A percentile compares a stretch with the other conserved stretches of the same genome.
These are phyloP conservation scores for Eptatretus atami DNA, from an alignment of 2,797 vertebrate genomes.

Conservation along the genomic window DNA sequence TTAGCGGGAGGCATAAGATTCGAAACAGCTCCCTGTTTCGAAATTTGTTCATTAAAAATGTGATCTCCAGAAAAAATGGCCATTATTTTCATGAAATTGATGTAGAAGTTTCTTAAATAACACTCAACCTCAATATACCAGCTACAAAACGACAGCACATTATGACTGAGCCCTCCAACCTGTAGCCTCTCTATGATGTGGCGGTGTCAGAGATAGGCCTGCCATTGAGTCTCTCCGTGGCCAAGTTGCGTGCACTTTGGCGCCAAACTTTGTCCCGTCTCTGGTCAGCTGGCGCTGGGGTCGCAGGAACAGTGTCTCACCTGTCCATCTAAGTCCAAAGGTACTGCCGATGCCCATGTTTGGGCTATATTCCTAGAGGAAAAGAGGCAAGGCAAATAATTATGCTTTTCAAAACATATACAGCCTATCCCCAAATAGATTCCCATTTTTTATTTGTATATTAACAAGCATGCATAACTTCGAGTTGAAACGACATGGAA, in stretches of 20 bases:
- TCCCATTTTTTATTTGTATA: slow-evolving; percentile 17
- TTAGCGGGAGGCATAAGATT: too few species aligned
- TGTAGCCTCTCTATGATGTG: slow-evolving; percentile 89
- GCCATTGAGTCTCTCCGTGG: slow-evolving; percentile 51
- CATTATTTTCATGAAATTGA: too few species aligned
- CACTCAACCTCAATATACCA: too few species aligned
- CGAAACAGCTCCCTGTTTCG: too few species aligned
- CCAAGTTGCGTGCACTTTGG: slow-evolving; percentile 36
- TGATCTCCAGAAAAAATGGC: too few species aligned
- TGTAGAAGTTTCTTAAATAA: too few species aligned
- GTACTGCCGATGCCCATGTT: slow-evolving; percentile 56
- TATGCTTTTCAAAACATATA: slow-evolving; percentile 16
- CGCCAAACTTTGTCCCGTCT: slow-evolving; percentile 76
- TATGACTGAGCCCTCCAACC: slow-evolving; percentile 16
- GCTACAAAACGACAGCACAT: too few species aligned
- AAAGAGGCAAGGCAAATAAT: slow-evolving; percentile 13
- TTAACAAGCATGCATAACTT: slow-evolving; percentile 16
- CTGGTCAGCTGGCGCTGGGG: slow-evolving; percentile 54
- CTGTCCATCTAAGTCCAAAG: slow-evolving; percentile 78
- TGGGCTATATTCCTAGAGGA: slow-evolving; percentile 30
- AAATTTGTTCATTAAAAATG: too few species aligned
- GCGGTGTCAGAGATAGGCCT: slow-evolving; percentile 38
- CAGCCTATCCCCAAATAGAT: slow-evolving; percentile 18
- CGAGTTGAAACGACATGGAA: slow-evolving; percentile 15
- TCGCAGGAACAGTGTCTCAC: slow-evolving; percentile 64